Conservation (phyloP, 2,113 vertebrate genomes). For the Accipiter cooperii region DNA sequence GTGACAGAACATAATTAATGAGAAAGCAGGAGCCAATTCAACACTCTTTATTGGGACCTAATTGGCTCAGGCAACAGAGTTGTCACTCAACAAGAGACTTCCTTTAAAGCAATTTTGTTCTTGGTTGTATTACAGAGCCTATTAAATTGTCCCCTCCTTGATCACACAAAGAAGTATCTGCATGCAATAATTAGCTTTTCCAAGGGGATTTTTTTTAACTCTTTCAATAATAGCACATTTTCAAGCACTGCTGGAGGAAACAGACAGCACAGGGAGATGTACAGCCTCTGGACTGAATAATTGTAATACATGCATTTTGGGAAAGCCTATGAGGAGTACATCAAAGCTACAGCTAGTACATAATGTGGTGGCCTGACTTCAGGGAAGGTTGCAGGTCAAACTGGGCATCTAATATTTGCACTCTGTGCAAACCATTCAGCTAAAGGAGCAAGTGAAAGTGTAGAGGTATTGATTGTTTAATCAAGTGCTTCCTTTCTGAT, state of each 20-base stretch:
- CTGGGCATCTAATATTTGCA: neutral
- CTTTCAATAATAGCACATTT: conserved; percentile 72
- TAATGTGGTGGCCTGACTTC: neutral
- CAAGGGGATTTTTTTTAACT: conserved; percentile 84
- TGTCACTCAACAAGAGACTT: conserved; percentile 87
- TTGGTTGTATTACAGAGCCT: conserved; percentile 86
- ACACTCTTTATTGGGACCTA: conserved; percentile 86
- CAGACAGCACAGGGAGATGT: conserved; percentile 47
- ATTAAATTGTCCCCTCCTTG: conserved; percentile 86
- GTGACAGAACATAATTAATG: conserved; percentile 91
- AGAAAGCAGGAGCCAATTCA: conserved; percentile 84
- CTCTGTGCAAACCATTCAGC: neutral
- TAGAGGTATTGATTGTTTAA: conserved; percentile 12
- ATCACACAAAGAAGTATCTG: conserved; percentile 83
- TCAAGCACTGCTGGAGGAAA: conserved; percentile 67
- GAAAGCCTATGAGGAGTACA: neutral
- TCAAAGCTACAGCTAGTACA: neutral
- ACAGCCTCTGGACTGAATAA: conserved; percentile 30
- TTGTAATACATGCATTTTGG: neutral
- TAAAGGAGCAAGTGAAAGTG: neutral
- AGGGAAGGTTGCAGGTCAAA: conserved; percentile 19
- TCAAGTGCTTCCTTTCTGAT: neutral
- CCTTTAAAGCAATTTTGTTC: conserved; percentile 85
- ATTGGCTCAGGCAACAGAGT: conserved; percentile 89
- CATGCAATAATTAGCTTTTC: conserved; percentile 89